Evolutionary conservation across 2,113 vertebrate genomes (phyloP).

Genomic region (Tragelaphus scriptus): DNA sequence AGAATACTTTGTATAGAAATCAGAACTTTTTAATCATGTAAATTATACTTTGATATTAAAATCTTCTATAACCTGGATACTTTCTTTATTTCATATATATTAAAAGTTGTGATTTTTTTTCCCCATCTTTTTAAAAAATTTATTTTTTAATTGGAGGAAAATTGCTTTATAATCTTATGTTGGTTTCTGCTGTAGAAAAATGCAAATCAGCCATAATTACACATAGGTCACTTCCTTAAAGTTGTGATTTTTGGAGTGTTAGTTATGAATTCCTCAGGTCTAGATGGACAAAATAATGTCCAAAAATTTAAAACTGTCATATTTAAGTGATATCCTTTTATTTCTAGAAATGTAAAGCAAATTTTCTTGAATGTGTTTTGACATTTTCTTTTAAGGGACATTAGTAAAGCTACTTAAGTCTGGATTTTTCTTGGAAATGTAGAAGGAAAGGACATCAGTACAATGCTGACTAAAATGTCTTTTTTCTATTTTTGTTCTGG

Average conservation of each 20-base stretch:
- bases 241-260: slow-evolving; percentile 6
- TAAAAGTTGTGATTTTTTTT: not conserved
- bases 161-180: not conserved
- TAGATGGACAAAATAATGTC: not conserved
- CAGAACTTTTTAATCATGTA: not conserved
- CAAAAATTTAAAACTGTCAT: not conserved
- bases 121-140: not conserved
- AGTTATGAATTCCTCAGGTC: not conserved
- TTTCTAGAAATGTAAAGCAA: slow-evolving; percentile 3
- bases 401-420: not conserved
- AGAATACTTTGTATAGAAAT: not conserved
- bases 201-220: not conserved
- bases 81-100: not conserved
- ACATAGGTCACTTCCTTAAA: not conserved
- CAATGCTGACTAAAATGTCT: not conserved
- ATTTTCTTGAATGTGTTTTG: not conserved
- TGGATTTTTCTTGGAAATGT: not conserved
- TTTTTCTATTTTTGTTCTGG: not conserved
- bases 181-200: not conserved
- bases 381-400: not conserved
- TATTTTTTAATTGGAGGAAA: not conserved
- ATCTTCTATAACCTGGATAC: not conserved
- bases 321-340: not conserved
- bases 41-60: slow-evolving; percentile 35
- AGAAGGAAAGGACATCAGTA: not conserved